Percentiles rank a stretch among this genome's conserved stretches.
These are phyloP conservation scores for Candidula unifasciata DNA, from an alignment of 2,888 invertebrate genomes.

Conservation along the genomic window DNA sequence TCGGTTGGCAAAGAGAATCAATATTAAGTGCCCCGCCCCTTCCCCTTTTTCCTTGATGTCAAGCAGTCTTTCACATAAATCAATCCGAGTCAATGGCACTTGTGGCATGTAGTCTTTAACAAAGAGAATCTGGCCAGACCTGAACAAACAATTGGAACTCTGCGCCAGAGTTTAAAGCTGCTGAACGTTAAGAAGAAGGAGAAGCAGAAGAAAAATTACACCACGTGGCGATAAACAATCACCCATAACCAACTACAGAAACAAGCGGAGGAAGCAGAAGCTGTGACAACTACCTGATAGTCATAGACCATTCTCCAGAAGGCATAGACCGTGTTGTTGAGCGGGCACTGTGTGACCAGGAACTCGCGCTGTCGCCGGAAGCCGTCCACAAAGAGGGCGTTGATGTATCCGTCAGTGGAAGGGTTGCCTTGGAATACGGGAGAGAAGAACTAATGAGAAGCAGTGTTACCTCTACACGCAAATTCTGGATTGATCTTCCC, in stretches of 20 bases:
- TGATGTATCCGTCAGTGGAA: slow-evolving; percentile 26
- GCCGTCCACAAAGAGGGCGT: slow-evolving; percentile 44
- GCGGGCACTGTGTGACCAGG: slow-evolving; percentile 37
- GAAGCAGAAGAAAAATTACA: slow-evolving; percentile 30
- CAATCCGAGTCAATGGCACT: no score
- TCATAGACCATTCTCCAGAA: slow-evolving; percentile 50
- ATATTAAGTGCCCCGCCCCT: no score
- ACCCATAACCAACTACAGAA: neutral
- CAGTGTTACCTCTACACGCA: neutral
- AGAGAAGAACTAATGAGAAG: neutral
- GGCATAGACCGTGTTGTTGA: slow-evolving; percentile 27
- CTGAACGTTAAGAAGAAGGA: slow-evolving; percentile 32
- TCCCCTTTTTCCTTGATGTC: no score
- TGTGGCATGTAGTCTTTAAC: no score
- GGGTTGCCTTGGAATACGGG: neutral
- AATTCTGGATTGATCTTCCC: neutral
- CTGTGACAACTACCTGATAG: slow-evolving; percentile 24
- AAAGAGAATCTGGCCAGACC: no score
- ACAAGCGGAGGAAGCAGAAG: no score
- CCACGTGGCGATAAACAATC: no score
- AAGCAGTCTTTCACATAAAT: no score
- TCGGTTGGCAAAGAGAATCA: no score
- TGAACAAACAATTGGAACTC: no score
- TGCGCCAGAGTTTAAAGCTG: no score
- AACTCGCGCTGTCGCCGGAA: slow-evolving; percentile 8